Evolutionary conservation across 2,888 invertebrate genomes (phyloP).

Genomic region (Galerucella pusilla): DNA sequence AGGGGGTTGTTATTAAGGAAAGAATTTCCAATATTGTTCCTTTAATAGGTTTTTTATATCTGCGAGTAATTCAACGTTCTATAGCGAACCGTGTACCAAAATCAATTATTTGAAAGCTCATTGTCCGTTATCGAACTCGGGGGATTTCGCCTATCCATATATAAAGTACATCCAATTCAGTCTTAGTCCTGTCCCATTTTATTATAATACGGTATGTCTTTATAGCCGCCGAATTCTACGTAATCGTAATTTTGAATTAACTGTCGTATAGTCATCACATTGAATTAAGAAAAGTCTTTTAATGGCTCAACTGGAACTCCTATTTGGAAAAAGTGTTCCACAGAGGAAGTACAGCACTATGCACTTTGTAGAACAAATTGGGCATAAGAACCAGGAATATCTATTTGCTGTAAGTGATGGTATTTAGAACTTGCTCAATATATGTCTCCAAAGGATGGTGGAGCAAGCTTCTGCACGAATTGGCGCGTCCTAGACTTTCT

Average conservation of each 20-base stretch:
- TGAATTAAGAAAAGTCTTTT: too few relatives aligned
- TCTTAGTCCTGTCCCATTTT: background rate
- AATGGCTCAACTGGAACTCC: too few relatives aligned
- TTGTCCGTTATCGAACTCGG: constrained; percentile 39
- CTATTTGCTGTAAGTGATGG: too few relatives aligned
- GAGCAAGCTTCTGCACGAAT: too few relatives aligned
- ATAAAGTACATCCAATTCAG: constrained; percentile 20
- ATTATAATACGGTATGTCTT: background rate
- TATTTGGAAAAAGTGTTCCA: too few relatives aligned
- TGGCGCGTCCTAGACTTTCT: too few relatives aligned
- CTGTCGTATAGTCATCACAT: too few relatives aligned
- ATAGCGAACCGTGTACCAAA: constrained; percentile 25
- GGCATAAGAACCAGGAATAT: too few relatives aligned
- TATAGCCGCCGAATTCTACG: background rate
- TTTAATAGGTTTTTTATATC: constrained; percentile 32
- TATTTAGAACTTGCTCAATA: too few relatives aligned
- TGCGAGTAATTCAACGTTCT: constrained; percentile 20
- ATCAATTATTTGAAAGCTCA: constrained; percentile 40
- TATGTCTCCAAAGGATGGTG: too few relatives aligned
- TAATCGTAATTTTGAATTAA: background rate
- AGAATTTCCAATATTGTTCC: constrained; percentile 34
- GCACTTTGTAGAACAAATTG: too few relatives aligned
- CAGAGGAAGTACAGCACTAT: too few relatives aligned
- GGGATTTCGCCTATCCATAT: constrained; percentile 27
- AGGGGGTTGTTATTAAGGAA: constrained; percentile 31